These are phyloP conservation scores for Cremastobaeus sp. DNA, from an alignment of 2,888 invertebrate species.

Conservation along the genomic window DNA sequence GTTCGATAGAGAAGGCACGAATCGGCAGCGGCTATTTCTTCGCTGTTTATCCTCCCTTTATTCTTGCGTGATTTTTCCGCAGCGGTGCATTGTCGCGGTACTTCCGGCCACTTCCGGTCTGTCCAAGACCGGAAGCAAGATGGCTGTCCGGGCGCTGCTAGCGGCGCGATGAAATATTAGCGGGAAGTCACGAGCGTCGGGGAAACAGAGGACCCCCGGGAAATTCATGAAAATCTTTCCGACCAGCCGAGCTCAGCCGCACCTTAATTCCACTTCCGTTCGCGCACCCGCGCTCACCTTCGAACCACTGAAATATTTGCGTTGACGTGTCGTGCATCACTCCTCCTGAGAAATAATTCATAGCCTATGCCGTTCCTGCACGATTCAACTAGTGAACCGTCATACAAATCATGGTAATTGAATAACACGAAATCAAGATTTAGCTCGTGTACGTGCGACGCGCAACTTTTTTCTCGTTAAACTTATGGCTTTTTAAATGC, in stretches of 20 bases:
- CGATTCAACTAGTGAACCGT: slow-evolving; percentile 52
- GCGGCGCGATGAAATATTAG: slow-evolving; percentile 75
- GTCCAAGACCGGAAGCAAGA: slow-evolving; percentile 75
- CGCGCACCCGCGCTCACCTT: slow-evolving; percentile 56
- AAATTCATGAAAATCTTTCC: slow-evolving; percentile 71
- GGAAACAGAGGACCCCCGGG: slow-evolving; percentile 67
- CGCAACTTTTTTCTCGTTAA: background rate
- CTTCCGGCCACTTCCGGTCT: slow-evolving; percentile 74
- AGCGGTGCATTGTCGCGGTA: slow-evolving; percentile 74
- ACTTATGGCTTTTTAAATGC: slow-evolving; percentile 29
- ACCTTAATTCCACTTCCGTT: slow-evolving; percentile 62
- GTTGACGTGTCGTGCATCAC: slow-evolving; percentile 59
- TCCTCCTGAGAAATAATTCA: slow-evolving; percentile 57
- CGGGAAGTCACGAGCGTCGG: slow-evolving; percentile 68
- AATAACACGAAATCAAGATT: slow-evolving; percentile 53
- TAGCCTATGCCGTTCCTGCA: slow-evolving; percentile 45
- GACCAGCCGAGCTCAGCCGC: slow-evolving; percentile 55
- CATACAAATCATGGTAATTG: slow-evolving; percentile 55
- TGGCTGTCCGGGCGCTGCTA: slow-evolving; percentile 69
- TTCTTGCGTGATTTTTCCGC: slow-evolving; percentile 75
- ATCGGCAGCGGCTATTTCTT: slow-evolving; percentile 37
- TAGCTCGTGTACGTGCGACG: slow-evolving; percentile 27
- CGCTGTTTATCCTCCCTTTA: slow-evolving; percentile 72
- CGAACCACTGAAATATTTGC: slow-evolving; percentile 60
- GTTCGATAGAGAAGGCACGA: slow-evolving; percentile 36